Base-by-base conservation (phyloP, 2,113 vertebrate genomes). In the Daubentonia madagascariensis region DNA sequence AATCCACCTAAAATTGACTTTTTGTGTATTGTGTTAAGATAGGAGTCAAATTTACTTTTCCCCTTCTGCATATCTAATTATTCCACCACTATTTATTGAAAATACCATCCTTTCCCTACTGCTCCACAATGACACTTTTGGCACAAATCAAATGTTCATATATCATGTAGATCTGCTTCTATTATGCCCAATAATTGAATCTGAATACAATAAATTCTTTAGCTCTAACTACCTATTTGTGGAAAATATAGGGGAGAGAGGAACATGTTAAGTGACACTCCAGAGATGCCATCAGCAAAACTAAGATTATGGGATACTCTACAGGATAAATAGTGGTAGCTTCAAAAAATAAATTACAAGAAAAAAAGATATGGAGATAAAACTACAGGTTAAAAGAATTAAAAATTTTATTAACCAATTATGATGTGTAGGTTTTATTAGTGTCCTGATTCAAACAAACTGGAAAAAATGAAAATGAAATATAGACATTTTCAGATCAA, bases 171-270 rank as follows among this genome's bases (percentile, higher is more conserved):
- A 52, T 68, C 11, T 92, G 40, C 2, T 83, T 86, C 63, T n/a
- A 14, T 95, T 78, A 28, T 89, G 35, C 43, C 72, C 85, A 95
- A 80, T 89, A 76, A 84, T 4, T 91, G 61, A 89, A 89, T 89
- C 63, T 93, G 28, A 48, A 67, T 89, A 37, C 61, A 48, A 50
- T 89, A 50, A 83, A 59, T 94, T 43, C 54, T 65, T 93, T 57
- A 80, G 52, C 22, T 80, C 52, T 94, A 90, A 67, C 67, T 90
- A 75, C 4, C 7, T n/a, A 68, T 75, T 61, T 67, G 40, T 86
- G 73, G 83, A 83, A 80, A 90, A 85, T 8, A 72, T 20, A 65
- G 48, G 35, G 10, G 7, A 73, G 30, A 92, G 25, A 95, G 81
- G 73, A 57, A n/a, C 28, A 67, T 52, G 3, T 25, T 59, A 59